Evolutionary conservation across 2,888 invertebrate species (phyloP).

Genomic region (Venusia cambrica): DNA sequence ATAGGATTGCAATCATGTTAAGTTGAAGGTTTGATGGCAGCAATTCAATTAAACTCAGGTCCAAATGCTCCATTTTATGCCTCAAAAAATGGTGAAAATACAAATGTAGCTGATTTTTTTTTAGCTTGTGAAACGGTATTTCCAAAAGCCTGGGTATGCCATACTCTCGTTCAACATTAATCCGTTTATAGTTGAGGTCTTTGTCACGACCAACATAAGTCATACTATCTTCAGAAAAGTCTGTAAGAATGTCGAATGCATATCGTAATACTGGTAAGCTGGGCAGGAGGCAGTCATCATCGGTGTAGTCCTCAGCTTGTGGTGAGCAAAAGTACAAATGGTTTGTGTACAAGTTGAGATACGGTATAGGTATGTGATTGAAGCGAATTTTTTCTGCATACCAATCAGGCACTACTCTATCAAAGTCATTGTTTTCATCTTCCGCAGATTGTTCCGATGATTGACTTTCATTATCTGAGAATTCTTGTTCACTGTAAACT

Average conservation of each 20-base stretch:
- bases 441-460: constrained; percentile 34
- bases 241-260: constrained; percentile 75
- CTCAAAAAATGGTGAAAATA: constrained; percentile 75
- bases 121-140: constrained; percentile 44
- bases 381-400: constrained; percentile 82
- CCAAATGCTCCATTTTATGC: constrained; percentile 54
- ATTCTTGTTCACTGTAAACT: constrained; percentile 28
- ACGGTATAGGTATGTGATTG: constrained; percentile 83
- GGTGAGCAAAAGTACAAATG: constrained; percentile 84
- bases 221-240: constrained; percentile 55
- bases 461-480: constrained; percentile 34
- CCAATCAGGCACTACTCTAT: constrained; percentile 80
- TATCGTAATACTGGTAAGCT: constrained; percentile 83
- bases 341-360: constrained; percentile 85
- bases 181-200: constrained; percentile 48
- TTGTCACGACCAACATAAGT: constrained; percentile 62
- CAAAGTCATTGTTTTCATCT: constrained; percentile 32
- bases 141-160: constrained; percentile 44
- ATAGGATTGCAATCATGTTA: constrained; percentile 79
- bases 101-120: constrained; percentile 44
- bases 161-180: constrained; percentile 46
- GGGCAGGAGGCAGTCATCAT: constrained; percentile 81
- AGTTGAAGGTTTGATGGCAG: constrained; percentile 82
- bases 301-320: constrained; percentile 86
- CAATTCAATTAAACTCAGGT: constrained; percentile 52